A percentile compares a stretch with the other conserved stretches of the same genome.
Evolutionary conservation across 2,888 invertebrate genomes (phyloP).

Genomic region (Caradrina clavipalpis): DNA sequence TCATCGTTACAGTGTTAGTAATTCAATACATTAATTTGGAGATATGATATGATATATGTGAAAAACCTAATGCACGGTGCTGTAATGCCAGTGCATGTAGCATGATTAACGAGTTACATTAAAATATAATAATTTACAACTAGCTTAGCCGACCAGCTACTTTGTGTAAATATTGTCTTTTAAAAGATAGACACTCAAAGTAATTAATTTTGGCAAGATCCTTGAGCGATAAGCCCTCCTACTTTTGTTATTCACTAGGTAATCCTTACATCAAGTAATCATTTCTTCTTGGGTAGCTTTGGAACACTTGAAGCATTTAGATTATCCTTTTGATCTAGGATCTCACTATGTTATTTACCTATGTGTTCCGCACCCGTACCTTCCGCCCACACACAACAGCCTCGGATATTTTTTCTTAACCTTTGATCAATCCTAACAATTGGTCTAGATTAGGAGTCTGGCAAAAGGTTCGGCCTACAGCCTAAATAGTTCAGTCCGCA

Average conservation of each 20-base stretch:
- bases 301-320: background rate
- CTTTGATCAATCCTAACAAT: constrained; percentile 1
- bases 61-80: constrained; percentile 33
- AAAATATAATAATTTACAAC: constrained; percentile 6
- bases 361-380: background rate
- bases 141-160: constrained; percentile 3
- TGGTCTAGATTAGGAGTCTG: constrained; percentile 1
- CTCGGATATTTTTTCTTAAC: constrained; percentile 12
- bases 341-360: background rate
- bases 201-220: background rate
- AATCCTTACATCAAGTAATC: background rate
- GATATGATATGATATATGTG: constrained; percentile 42
- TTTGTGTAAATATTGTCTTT: too few species aligned
- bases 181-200: background rate
- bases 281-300: background rate
- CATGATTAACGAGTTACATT: constrained; percentile 23
- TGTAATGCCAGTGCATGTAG: constrained; percentile 46
- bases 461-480: background rate
- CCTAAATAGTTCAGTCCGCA: background rate
- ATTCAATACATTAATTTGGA: constrained; percentile 17
- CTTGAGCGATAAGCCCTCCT: background rate
- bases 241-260: background rate
- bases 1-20: constrained; percentile 24
- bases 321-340: constrained; percentile 6
- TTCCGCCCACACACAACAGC: too few species aligned